phyloP scores from a whole-genome alignment of 37 sponge, comb jelly and placozoan genomes.

The Agelas oroides region DNA sequence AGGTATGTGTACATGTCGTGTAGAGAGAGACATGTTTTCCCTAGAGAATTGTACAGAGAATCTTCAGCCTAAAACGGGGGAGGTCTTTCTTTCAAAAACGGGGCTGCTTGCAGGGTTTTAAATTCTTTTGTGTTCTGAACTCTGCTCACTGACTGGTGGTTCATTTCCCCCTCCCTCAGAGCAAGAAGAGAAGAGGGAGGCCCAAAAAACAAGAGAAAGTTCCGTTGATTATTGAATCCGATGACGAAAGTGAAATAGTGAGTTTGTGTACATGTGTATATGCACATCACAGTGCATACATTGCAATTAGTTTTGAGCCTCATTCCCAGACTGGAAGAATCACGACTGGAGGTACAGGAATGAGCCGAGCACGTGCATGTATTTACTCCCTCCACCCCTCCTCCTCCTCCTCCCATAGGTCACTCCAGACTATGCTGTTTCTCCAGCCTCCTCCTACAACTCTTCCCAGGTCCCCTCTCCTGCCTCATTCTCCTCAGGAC shows the following conservation, averaged over 20 bases:
- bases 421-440: conserved; percentile 47
- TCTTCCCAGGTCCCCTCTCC: conserved; percentile 83
- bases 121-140: too few relatives aligned
- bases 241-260: conserved; percentile 76
- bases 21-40: too few relatives aligned
- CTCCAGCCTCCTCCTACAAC: conserved; percentile 70
- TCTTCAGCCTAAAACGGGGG: too few relatives aligned
- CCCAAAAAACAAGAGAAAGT: conserved; percentile 31
- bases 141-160: too few relatives aligned
- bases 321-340: too few relatives aligned
- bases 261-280: too few relatives aligned
- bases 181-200: conserved; percentile 35
- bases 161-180: neutral
- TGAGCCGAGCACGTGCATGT: neutral
- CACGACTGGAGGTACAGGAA: too few relatives aligned
- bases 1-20: conserved; percentile 16
- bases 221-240: conserved; percentile 63
- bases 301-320: too few relatives aligned
- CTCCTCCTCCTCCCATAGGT: conserved; percentile 20
- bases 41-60: too few relatives aligned
- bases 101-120: too few relatives aligned
- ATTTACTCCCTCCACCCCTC: neutral
- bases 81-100: too few relatives aligned
- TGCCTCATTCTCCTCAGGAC: conserved; percentile 44
- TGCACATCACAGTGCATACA: too few relatives aligned